Conservation (phyloP, 1,140 invertebrate species). For the Zelostemma sp. region DNA sequence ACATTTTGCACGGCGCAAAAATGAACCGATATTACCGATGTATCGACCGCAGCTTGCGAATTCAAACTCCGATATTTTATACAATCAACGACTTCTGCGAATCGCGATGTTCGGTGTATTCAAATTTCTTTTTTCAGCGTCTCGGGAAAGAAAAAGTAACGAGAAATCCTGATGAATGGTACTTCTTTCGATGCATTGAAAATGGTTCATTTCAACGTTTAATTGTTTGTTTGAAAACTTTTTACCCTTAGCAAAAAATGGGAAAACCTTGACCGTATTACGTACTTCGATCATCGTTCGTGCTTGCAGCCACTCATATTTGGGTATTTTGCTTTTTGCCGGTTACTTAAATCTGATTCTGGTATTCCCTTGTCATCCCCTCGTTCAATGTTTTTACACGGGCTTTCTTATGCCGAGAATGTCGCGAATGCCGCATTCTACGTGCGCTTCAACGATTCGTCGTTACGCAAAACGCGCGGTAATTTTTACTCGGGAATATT, state of each 20-base stretch:
- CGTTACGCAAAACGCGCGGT: too few relatives aligned
- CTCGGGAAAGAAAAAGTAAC: background rate
- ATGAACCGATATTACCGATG: constrained; percentile 43
- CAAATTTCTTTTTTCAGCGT: background rate
- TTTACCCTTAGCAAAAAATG: background rate
- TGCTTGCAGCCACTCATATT: background rate
- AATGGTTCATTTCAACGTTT: too few relatives aligned
- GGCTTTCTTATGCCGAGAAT: background rate
- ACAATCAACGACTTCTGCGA: constrained; percentile 3
- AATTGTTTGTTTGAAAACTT: too few relatives aligned
- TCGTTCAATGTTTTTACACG: background rate
- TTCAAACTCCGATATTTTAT: constrained; percentile 25
- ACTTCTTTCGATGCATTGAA: too few relatives aligned
- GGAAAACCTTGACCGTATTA: constrained; percentile 36
- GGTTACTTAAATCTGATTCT: background rate
- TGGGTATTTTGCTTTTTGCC: background rate
- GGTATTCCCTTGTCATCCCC: background rate
- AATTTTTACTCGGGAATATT: too few relatives aligned
- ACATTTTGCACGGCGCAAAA: constrained; percentile 33
- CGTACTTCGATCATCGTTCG: background rate
- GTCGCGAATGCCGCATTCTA: background rate
- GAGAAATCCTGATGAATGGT: background rate
- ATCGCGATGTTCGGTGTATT: background rate
- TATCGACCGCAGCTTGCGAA: constrained; percentile 32
- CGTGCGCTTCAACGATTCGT: background rate